Evolutionary conservation across 2,888 invertebrate genomes (phyloP).

Genomic region (Aspidiotus destructor): DNA sequence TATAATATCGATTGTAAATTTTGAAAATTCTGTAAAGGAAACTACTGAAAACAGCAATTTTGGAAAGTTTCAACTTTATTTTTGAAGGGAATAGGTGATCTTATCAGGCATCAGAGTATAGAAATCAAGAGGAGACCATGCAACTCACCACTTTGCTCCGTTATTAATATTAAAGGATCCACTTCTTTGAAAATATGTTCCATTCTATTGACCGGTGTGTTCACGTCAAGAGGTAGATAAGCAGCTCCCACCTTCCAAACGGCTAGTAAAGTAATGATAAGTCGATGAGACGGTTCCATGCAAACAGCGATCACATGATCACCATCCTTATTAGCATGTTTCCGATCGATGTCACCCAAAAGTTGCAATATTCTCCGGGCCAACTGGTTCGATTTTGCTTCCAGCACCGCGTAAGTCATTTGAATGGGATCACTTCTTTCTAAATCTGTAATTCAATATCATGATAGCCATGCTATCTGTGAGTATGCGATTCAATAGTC

Average conservation of each 20-base stretch:
- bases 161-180: constrained; percentile 57
- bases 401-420: constrained; percentile 30
- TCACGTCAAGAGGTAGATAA: constrained; percentile 70
- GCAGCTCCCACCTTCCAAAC: constrained; percentile 74
- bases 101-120: too few relatives aligned
- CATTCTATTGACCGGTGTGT: constrained; percentile 60
- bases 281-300: constrained; percentile 62
- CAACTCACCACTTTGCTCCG: constrained; percentile 51
- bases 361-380: constrained; percentile 29
- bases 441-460: background rate
- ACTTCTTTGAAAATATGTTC: constrained; percentile 67
- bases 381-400: constrained; percentile 32
- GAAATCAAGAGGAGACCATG: too few relatives aligned
- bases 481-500: too few relatives aligned
- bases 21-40: too few relatives aligned
- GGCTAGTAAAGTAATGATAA: constrained; percentile 58
- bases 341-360: constrained; percentile 5
- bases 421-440: background rate
- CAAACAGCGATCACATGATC: constrained; percentile 68
- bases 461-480: too few relatives aligned
- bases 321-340: constrained; percentile 51
- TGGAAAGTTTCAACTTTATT: too few relatives aligned
- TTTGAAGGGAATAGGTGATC: too few relatives aligned
- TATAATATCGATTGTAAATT: too few relatives aligned
- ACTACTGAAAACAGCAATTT: too few relatives aligned